phyloP scores from a whole-genome alignment of 2,888 invertebrate species.

The Agrilus biguttatus region DNA sequence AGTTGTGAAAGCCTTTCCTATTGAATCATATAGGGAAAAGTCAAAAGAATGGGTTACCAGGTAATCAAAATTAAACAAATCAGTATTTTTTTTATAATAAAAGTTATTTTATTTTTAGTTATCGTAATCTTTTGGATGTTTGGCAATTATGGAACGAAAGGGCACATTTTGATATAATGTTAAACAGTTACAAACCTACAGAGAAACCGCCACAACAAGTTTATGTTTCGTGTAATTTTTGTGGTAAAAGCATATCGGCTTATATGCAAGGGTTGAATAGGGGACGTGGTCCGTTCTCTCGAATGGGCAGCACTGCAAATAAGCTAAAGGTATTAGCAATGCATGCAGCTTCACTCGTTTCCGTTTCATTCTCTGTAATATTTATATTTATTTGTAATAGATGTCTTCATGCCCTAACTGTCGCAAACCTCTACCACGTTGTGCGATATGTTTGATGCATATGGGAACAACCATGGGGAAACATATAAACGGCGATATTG shows the following conservation, averaged over 20 bases:
- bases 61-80: constrained; percentile 20
- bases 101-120: constrained; percentile 37
- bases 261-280: constrained; percentile 53
- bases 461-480: constrained; percentile 62
- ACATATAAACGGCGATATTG: constrained; percentile 19
- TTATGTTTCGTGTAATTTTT: constrained; percentile 84
- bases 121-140: constrained; percentile 68
- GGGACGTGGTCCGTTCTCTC: constrained; percentile 39
- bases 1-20: constrained; percentile 61
- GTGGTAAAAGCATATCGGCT: constrained; percentile 82
- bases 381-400: constrained; percentile 28
- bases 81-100: neutral
- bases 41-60: constrained; percentile 57
- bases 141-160: constrained; percentile 88
- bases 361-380: neutral
- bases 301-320: constrained; percentile 52
- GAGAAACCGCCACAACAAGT: constrained; percentile 49
- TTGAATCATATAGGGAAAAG: constrained; percentile 48
- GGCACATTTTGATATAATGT: constrained; percentile 75
- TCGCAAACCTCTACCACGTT: constrained; percentile 87
- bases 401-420: constrained; percentile 86
- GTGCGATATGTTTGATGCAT: constrained; percentile 83
- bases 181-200: constrained; percentile 41
- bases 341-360: neutral
- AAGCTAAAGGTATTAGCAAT: constrained; percentile 48